A percentile compares a stretch with the other conserved stretches of the same genome.
These are phyloP conservation scores for Smithornis capensis DNA, from an alignment of 2,113 vertebrate species.

Conservation along the genomic window DNA sequence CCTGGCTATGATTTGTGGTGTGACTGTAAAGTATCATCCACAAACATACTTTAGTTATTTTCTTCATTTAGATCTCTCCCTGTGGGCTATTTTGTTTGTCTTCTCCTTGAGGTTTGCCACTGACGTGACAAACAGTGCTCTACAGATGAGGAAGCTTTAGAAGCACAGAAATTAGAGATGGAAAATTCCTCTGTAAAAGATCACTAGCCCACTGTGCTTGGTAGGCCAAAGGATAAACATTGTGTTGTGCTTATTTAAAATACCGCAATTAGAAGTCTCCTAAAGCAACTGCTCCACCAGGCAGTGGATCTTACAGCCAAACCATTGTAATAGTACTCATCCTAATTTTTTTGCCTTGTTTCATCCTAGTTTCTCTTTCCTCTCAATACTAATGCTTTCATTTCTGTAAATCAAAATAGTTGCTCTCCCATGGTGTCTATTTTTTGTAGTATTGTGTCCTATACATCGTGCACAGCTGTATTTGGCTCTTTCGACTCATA, in stretches of 20 bases:
- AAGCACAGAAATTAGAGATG: conserved; percentile 18
- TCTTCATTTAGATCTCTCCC: not conserved
- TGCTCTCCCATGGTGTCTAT: not conserved
- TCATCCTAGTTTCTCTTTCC: not conserved
- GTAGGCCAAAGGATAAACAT: conserved; percentile 4
- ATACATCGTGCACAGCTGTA: rapidly evolving
- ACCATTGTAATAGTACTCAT: not conserved
- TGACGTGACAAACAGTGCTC: not conserved
- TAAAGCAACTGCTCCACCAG: not conserved
- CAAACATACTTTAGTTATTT: not conserved
- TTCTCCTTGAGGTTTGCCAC: conserved; percentile 14
- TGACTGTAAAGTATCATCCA: not conserved
- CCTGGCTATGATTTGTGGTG: not conserved
- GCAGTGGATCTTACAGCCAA: not conserved
- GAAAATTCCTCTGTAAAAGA: conserved; percentile 48
- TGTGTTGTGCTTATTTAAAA: not conserved
- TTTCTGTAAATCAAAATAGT: not conserved
- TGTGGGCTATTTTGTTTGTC: not conserved
- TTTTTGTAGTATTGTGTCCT: not conserved
- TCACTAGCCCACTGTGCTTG: not conserved
- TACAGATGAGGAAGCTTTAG: not conserved
- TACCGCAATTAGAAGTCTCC: not conserved
- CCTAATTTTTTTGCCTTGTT: not conserved
- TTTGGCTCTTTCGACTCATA: not conserved
- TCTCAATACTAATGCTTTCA: not conserved